Percentiles rank a stretch among this genome's conserved stretches.
Evolutionary conservation across 2,113 vertebrate genomes (phyloP).

Genomic region (Myodes glareolus): DNA sequence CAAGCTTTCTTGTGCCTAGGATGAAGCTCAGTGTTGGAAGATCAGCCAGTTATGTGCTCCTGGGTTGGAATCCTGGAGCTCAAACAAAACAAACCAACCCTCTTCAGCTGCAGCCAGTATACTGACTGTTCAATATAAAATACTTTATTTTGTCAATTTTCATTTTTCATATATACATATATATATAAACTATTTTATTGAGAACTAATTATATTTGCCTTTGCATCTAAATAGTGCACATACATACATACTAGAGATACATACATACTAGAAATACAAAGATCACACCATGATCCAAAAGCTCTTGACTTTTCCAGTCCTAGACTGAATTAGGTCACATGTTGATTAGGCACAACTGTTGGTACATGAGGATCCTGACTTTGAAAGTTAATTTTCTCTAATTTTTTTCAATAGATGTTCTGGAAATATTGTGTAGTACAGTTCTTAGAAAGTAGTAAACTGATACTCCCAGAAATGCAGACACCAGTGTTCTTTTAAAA

Average conservation of each 20-base stretch:
- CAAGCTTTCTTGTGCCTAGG: background rate
- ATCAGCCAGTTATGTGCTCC: background rate
- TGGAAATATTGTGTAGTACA: slow-evolving; percentile 39
- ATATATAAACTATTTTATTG: background rate
- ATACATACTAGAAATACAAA: background rate
- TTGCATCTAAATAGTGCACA: slow-evolving; percentile 41
- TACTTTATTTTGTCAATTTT: slow-evolving; percentile 34
- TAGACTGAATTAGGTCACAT: slow-evolving; percentile 11
- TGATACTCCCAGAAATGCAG: slow-evolving; percentile 34
- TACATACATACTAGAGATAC: background rate
- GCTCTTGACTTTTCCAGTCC: background rate
- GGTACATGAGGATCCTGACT: slow-evolving; percentile 42
- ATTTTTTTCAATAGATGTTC: background rate
- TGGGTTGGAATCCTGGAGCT: background rate
- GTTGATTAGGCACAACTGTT: slow-evolving; percentile 12
- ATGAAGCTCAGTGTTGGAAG: background rate
- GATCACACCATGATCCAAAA: background rate
- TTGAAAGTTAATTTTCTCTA: slow-evolving; percentile 51
- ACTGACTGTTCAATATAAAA: background rate
- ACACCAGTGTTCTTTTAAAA: slow-evolving; percentile 1
- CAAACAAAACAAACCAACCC: background rate
- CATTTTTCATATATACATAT: background rate
- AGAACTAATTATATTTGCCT: slow-evolving; percentile 18
- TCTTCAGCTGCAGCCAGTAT: background rate
- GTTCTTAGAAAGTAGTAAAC: slow-evolving; percentile 59